Conservation (phyloP, 2,888 invertebrate genomes). For the Chouioia cunea region DNA sequence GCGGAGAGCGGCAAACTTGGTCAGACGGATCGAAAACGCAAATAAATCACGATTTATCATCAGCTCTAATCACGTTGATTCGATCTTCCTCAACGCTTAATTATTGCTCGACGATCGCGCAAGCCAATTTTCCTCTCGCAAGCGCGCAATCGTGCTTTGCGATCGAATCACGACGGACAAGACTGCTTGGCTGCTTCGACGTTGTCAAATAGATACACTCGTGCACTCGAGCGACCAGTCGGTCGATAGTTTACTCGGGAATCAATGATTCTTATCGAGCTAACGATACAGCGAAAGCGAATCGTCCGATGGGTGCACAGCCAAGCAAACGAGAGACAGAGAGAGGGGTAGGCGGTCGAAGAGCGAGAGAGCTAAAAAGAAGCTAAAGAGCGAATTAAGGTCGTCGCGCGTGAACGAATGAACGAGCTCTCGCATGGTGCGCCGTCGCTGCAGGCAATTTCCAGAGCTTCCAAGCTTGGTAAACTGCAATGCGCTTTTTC, state of each 20-base stretch:
- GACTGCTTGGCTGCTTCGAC: background rate
- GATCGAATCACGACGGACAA: slow-evolving; percentile 6
- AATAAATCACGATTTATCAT: slow-evolving; percentile 11
- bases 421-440: slow-evolving; percentile 2
- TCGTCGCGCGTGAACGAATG: background rate
- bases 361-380: background rate
- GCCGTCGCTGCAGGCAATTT: slow-evolving; percentile 14
- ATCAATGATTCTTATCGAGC: background rate
- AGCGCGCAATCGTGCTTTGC: background rate
- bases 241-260: background rate
- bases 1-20: background rate
- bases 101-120: background rate
- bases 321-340: no score
- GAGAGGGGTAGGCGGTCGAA: no score
- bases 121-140: background rate
- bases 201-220: background rate
- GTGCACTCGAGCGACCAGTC: background rate
- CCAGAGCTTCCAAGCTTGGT: slow-evolving; percentile 15
- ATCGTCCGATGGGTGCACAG: background rate
- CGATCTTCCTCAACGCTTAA: background rate
- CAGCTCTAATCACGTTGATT: background rate
- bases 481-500: no score
- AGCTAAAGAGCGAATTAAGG: slow-evolving; percentile 20
- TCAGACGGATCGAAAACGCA: background rate
- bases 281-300: background rate